Conservation (phyloP, 2,113 vertebrate genomes). For the Pterophyllum scalare region DNA sequence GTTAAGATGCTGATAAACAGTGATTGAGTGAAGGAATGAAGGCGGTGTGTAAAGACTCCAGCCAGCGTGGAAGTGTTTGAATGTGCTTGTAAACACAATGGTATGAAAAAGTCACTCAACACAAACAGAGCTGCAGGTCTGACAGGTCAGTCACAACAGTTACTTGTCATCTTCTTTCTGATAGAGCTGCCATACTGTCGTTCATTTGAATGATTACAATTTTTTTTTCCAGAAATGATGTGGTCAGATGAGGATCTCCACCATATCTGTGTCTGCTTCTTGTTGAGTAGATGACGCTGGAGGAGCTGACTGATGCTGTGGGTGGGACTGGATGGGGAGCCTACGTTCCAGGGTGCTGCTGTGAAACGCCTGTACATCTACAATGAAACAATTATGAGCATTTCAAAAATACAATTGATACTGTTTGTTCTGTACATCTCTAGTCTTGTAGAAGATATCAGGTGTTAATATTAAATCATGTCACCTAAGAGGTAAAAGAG, state of each 20-base stretch:
- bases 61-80: not conserved
- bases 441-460: too few species aligned
- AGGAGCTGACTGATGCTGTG: conserved; percentile 40
- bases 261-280: conserved; percentile 82
- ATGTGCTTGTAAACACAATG: not conserved
- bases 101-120: not conserved
- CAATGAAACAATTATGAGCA: not conserved
- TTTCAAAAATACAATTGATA: too few species aligned
- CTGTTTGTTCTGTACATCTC: too few species aligned
- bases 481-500: too few species aligned
- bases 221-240: not conserved
- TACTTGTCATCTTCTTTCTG: not conserved
- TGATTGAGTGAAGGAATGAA: not conserved
- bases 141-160: not conserved
- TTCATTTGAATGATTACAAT: not conserved
- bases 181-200: not conserved
- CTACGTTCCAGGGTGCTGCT: conserved; percentile 81
- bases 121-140: not conserved
- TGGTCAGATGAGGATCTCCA: conserved; percentile 84
- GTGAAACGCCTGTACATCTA: conserved; percentile 80
- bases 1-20: not conserved
- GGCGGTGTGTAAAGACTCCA: too few species aligned
- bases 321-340: conserved; percentile 66
- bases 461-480: too few species aligned
- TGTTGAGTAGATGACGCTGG: conserved; percentile 53